A percentile compares a stretch with the other conserved stretches of the same genome.
Evolutionary conservation across 2,113 vertebrate genomes (phyloP).

Genomic region (Ptyas mucosa): DNA sequence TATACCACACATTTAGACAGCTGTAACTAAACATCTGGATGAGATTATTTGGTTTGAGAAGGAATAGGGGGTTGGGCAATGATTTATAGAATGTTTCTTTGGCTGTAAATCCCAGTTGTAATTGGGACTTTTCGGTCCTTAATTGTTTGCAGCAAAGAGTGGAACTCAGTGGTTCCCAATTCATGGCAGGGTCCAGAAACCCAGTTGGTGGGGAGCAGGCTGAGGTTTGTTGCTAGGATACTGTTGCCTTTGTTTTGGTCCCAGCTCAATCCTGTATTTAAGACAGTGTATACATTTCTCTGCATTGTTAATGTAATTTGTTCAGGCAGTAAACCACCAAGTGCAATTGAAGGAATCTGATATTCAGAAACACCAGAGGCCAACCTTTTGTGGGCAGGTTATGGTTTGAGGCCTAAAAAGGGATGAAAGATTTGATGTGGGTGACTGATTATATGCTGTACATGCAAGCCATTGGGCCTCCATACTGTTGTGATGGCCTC

Average conservation of each 20-base stretch:
- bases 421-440: constrained; percentile 54
- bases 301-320: constrained; percentile 72
- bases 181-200: constrained; percentile 48
- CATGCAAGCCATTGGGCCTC: neutral
- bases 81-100: constrained; percentile 70
- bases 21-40: constrained; percentile 72
- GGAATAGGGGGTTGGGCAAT: constrained; percentile 33
- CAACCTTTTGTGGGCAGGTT: constrained; percentile 66
- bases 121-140: constrained; percentile 72
- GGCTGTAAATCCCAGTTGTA: constrained; percentile 74
- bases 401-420: constrained; percentile 63
- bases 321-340: constrained; percentile 70
- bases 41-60: constrained; percentile 70
- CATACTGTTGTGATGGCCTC: neutral
- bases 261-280: constrained; percentile 49
- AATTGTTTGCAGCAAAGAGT: constrained; percentile 62
- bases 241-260: constrained; percentile 58
- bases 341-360: constrained; percentile 59
- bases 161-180: constrained; percentile 47
- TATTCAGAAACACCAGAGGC: constrained; percentile 55
- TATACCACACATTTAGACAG: constrained; percentile 62
- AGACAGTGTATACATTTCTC: constrained; percentile 68
- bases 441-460: constrained; percentile 40
- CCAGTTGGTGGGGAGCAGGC: neutral
- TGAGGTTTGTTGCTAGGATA: constrained; percentile 40